Percentiles rank a stretch among this genome's conserved stretches.
These are phyloP conservation scores for Alcedo atthis DNA, from an alignment of 2,797 vertebrate species.

Conservation along the genomic window DNA sequence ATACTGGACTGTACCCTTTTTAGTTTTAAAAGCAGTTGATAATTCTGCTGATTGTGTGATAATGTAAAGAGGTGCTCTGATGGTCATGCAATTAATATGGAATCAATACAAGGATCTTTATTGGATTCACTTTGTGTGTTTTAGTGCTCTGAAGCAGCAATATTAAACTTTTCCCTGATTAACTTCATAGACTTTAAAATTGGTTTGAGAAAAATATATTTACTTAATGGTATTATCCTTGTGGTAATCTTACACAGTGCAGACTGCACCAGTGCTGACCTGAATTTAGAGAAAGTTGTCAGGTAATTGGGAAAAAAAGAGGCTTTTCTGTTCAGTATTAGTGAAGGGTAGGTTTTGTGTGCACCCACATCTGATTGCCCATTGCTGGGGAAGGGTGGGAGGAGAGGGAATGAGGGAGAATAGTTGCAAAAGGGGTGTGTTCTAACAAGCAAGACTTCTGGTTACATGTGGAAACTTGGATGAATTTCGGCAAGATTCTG, in stretches of 20 bases:
- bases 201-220: slow-evolving; percentile 81
- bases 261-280: slow-evolving; percentile 75
- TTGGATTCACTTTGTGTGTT: slow-evolving; percentile 81
- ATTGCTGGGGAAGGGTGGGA: slow-evolving; percentile 60
- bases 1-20: slow-evolving; percentile 79
- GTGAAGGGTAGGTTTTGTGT: slow-evolving; percentile 71
- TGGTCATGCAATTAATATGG: slow-evolving; percentile 87
- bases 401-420: slow-evolving; percentile 38
- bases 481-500: slow-evolving; percentile 33
- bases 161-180: slow-evolving; percentile 80
- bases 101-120: slow-evolving; percentile 81
- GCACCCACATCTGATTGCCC: slow-evolving; percentile 64
- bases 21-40: slow-evolving; percentile 86
- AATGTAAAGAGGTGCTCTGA: slow-evolving; percentile 90
- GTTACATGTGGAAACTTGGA: slow-evolving; percentile 60
- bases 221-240: slow-evolving; percentile 84
- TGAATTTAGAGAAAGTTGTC: slow-evolving; percentile 67
- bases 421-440: slow-evolving; percentile 50
- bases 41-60: slow-evolving; percentile 85
- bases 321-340: slow-evolving; percentile 74
- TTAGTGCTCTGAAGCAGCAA: slow-evolving; percentile 86
- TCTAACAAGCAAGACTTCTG: slow-evolving; percentile 61
- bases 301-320: slow-evolving; percentile 57
- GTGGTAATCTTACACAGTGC: slow-evolving; percentile 70
- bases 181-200: slow-evolving; percentile 81